A percentile compares a stretch with the other conserved stretches of the same genome.
Conservation (phyloP, 2,113 vertebrate genomes). For the Anseranas semipalmata region DNA sequence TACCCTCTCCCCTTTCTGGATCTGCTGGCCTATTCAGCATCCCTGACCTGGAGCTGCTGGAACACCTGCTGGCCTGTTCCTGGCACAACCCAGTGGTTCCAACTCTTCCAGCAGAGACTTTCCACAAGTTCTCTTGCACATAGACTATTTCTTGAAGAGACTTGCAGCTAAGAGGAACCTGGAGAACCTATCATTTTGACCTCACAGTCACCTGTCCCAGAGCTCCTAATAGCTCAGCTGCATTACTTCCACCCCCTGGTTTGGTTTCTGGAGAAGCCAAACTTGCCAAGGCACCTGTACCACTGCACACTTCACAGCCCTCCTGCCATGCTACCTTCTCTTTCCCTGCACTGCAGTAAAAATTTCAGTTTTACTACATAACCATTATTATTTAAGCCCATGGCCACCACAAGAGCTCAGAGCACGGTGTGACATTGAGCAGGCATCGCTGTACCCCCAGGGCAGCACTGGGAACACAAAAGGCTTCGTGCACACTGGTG, state of each 20-base stretch:
- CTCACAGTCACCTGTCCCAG: not conserved
- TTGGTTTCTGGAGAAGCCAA: not conserved
- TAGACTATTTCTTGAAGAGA: not conserved
- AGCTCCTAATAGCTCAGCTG: not conserved
- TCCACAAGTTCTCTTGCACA: not conserved
- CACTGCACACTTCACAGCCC: not conserved
- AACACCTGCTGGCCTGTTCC: not conserved
- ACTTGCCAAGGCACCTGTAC: not conserved
- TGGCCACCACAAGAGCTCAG: not conserved
- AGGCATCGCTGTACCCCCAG: accelerated
- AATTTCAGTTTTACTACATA: not conserved
- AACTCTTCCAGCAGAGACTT: not conserved
- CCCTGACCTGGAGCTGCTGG: not conserved
- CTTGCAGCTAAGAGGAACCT: not conserved
- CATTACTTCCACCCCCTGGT: not conserved
- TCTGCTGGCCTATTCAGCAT: not conserved
- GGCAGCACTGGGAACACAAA: not conserved
- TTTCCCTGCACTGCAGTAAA: not conserved
- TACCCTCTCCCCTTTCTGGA: not conserved
- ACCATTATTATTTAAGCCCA: not conserved
- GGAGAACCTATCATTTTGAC: not conserved
- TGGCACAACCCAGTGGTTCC: not conserved
- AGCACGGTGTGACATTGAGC: not conserved
- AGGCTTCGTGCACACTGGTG: not conserved
- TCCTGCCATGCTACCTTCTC: not conserved